Evolutionary conservation across 2,797 vertebrate genomes (phyloP).

Genomic region (Taenioides sp.): DNA sequence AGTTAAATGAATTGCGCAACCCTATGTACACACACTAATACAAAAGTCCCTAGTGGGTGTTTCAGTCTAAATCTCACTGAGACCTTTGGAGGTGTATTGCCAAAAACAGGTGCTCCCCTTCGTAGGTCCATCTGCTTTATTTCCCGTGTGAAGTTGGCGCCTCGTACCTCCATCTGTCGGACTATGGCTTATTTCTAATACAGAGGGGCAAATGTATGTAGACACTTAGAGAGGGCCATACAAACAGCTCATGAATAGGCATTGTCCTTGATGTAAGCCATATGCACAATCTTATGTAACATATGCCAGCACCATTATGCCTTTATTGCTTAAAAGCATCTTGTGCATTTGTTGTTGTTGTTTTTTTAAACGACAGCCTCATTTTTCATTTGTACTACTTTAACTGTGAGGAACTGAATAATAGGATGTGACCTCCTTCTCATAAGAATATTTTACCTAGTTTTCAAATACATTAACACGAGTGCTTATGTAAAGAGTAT

Average conservation of each 20-base stretch:
- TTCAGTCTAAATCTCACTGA: conserved; percentile 25
- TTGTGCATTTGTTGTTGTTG: too few species aligned
- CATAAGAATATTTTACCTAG: neutral
- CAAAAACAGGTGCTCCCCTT: conserved; percentile 56
- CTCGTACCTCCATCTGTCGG: conserved; percentile 57
- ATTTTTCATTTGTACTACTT: neutral
- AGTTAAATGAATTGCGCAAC: neutral
- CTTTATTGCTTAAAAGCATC: neutral
- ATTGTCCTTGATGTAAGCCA: neutral
- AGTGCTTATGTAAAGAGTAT: neutral
- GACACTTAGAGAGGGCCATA: neutral
- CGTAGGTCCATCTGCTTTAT: conserved; percentile 65
- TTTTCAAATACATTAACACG: neutral
- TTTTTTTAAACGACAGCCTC: neutral
- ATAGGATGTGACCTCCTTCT: neutral
- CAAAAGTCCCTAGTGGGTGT: conserved; percentile 28
- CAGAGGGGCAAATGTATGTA: neutral
- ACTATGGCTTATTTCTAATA: conserved; percentile 22
- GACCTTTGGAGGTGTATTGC: conserved; percentile 22
- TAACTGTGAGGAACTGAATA: neutral
- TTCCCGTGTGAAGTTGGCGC: conserved; percentile 52
- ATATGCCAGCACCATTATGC: neutral
- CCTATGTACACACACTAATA: conserved; percentile 4
- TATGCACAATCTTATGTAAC: neutral
- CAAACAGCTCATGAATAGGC: neutral